Percentiles rank a stretch among this genome's conserved stretches.
Evolutionary conservation across 2,797 vertebrate species (phyloP).

Genomic region (Hybognathus amarus): DNA sequence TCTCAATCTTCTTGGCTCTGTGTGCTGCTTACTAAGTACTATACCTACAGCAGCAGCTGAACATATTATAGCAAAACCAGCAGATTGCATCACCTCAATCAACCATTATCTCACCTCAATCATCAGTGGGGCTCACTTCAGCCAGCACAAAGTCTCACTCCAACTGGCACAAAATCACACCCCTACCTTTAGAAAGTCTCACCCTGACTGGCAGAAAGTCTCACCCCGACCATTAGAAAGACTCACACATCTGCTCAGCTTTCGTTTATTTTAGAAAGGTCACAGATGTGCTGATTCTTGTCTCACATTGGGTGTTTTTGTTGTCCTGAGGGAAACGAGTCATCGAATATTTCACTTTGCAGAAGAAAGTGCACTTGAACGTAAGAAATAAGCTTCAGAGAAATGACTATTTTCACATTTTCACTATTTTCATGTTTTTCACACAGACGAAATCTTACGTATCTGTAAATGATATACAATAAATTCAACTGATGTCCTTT

Average conservation of each 20-base stretch:
- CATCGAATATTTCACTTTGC: neutral
- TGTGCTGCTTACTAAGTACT: conserved; percentile 42
- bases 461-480: conserved; percentile 29
- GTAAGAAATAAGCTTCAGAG: neutral
- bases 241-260: conserved; percentile 8
- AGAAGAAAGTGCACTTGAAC: neutral
- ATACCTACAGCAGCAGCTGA: conserved; percentile 62
- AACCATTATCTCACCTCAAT: conserved; percentile 31
- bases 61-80: conserved; percentile 13
- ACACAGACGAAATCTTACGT: neutral
- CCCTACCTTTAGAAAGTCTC: conserved; percentile 2
- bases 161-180: conserved; percentile 6
- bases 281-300: neutral
- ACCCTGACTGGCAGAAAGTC: neutral
- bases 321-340: neutral
- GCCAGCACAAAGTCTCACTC: conserved; percentile 5
- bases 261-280: conserved; percentile 18
- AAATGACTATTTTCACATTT: no score
- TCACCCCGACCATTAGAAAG: conserved; percentile 10
- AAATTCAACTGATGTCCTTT: conserved; percentile 21
- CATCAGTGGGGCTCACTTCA: conserved; percentile 9
- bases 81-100: conserved; percentile 22
- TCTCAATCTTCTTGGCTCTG: conserved; percentile 60
- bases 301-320: neutral
- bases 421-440: neutral